phyloP scores from a whole-genome alignment of 1,140 invertebrate genomes.

The Leptonema lineaticorne region DNA sequence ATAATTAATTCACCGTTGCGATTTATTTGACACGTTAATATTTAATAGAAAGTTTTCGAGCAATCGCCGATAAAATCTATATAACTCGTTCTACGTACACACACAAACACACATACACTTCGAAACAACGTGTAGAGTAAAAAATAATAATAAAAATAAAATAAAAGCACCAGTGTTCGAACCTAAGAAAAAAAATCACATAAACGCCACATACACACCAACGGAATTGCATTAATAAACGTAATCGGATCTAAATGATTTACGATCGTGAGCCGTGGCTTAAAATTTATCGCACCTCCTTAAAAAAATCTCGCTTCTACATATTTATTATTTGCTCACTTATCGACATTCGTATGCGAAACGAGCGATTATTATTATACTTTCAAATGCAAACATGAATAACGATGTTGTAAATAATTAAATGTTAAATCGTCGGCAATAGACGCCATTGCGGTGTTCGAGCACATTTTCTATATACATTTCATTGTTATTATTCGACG shows the following conservation, averaged over 20 bases:
- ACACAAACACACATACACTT: neutral
- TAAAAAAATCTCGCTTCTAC: neutral
- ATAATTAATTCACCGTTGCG: neutral
- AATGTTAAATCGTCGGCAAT: neutral
- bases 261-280: slow-evolving; percentile 3
- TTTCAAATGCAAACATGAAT: slow-evolving; percentile 11
- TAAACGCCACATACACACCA: too few species aligned
- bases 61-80: neutral
- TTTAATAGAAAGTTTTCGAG: neutral
- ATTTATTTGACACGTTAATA: neutral
- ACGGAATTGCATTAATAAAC: slow-evolving; percentile 18
- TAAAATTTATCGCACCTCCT: neutral
- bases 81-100: neutral
- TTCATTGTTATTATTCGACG: too few species aligned
- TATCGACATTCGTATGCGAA: neutral
- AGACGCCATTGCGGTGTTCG: neutral
- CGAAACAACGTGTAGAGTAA: neutral
- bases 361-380: slow-evolving; percentile 1
- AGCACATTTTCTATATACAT: too few species aligned
- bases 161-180: too few species aligned
- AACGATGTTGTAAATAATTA: slow-evolving; percentile 8
- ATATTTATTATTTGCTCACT: neutral
- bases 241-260: slow-evolving; percentile 12
- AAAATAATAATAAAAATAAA: neutral
- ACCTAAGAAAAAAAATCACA: too few species aligned